phyloP scores from a whole-genome alignment of 2,888 invertebrate species.

The Chymomyza caudatula region DNA sequence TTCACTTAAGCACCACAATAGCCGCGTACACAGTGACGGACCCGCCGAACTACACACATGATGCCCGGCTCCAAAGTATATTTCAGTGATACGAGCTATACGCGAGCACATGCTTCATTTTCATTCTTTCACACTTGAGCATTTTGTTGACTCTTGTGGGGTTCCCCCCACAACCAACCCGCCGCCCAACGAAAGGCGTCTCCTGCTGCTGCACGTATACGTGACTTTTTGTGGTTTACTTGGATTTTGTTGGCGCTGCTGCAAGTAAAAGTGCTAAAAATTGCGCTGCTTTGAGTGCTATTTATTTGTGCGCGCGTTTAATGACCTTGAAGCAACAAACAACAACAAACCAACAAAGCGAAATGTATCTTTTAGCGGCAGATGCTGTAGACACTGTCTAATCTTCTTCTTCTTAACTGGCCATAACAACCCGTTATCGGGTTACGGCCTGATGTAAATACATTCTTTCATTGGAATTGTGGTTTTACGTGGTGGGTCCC shows the following conservation, averaged over 20 bases:
- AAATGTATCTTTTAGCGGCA: slow-evolving; percentile 34
- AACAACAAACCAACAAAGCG: neutral
- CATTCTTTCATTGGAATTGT: too few species aligned
- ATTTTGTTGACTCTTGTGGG: slow-evolving; percentile 64
- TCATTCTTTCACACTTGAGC: slow-evolving; percentile 53
- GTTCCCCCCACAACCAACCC: neutral
- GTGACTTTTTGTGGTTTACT: slow-evolving; percentile 76
- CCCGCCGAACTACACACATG: neutral
- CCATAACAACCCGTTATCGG: too few species aligned
- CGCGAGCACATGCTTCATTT: slow-evolving; percentile 33
- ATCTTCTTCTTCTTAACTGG: too few species aligned
- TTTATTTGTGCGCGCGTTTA: slow-evolving; percentile 38
- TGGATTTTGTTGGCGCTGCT: slow-evolving; percentile 59
- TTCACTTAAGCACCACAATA: slow-evolving; percentile 58
- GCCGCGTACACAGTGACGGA: slow-evolving; percentile 10
- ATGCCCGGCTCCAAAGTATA: too few species aligned
- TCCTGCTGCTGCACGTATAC: slow-evolving; percentile 46
- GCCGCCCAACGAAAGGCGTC: too few species aligned
- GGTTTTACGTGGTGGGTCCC: too few species aligned
- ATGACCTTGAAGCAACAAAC: slow-evolving; percentile 40
- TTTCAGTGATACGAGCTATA: too few species aligned
- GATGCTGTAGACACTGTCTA: slow-evolving; percentile 14
- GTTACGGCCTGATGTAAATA: too few species aligned
- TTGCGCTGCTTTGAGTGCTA: slow-evolving; percentile 33
- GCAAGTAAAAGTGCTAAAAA: slow-evolving; percentile 59